phyloP scores from a whole-genome alignment of 2,888 invertebrate genomes.

The Eugnorisma glareosa region DNA sequence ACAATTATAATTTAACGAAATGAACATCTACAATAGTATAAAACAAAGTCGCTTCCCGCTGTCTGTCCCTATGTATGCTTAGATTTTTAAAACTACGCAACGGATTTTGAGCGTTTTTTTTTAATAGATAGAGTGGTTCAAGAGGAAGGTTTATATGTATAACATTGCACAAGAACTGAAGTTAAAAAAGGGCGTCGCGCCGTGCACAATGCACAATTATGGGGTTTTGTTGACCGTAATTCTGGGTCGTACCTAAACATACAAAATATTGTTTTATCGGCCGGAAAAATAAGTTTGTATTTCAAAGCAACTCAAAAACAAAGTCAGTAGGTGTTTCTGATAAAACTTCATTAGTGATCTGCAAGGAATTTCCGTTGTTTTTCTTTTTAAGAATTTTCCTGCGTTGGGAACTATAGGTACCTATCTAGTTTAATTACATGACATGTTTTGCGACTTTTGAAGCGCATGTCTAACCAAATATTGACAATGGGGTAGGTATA shows the following conservation, averaged over 20 bases:
- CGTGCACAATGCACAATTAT: background rate
- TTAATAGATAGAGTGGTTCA: too few relatives aligned
- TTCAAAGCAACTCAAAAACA: background rate
- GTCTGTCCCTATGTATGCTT: too few relatives aligned
- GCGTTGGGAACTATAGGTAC: background rate
- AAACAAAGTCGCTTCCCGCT: too few relatives aligned
- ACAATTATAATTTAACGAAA: background rate
- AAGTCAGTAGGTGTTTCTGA: background rate
- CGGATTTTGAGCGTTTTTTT: too few relatives aligned
- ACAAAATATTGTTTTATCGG: background rate
- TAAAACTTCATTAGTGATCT: background rate
- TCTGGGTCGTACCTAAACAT: background rate
- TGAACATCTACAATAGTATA: too few relatives aligned
- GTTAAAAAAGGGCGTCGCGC: background rate
- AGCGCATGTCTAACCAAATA: background rate
- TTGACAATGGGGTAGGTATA: background rate
- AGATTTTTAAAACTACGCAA: too few relatives aligned
- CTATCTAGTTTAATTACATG: background rate
- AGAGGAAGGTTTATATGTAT: too few relatives aligned
- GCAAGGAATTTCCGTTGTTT: background rate
- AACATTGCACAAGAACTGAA: too few relatives aligned
- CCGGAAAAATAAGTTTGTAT: background rate
- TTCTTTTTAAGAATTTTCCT: background rate
- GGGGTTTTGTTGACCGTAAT: background rate
- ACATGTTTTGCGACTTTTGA: background rate